A percentile compares a stretch with the other conserved stretches of the same genome.
These are phyloP conservation scores for Tokudaia muenninki DNA, from an alignment of 2,797 vertebrate species.

Conservation along the genomic window DNA sequence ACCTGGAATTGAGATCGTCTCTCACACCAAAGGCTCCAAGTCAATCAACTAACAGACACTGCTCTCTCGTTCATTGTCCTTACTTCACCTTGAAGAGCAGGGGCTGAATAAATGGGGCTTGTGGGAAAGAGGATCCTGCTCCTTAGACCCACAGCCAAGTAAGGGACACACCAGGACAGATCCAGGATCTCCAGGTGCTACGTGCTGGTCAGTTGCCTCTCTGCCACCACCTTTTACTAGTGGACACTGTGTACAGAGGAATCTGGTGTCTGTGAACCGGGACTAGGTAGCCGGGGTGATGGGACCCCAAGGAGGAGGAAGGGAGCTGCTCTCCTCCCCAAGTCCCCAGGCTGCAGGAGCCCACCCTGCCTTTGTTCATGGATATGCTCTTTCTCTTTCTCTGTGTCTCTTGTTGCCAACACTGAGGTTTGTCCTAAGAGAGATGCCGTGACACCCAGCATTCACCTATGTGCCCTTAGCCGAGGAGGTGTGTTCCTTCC, in stretches of 20 bases:
- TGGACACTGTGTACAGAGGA: background rate
- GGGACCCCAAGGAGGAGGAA: background rate
- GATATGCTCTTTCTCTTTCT: background rate
- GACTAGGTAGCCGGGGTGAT: background rate
- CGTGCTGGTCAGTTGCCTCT: background rate
- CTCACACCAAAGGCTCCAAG: background rate
- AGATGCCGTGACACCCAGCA: constrained; percentile 26
- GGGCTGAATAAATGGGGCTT: constrained; percentile 24
- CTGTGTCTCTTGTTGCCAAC: background rate
- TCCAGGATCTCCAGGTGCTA: background rate
- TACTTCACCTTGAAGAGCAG: constrained; percentile 58
- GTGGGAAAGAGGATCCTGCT: background rate
- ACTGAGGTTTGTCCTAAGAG: constrained; percentile 35
- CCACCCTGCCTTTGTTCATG: background rate
- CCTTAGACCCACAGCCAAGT: background rate
- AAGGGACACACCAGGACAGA: background rate
- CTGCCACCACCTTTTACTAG: background rate
- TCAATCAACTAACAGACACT: background rate
- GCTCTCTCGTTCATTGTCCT: background rate
- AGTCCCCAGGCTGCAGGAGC: background rate
- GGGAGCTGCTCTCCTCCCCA: background rate
- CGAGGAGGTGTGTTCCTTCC: constrained; percentile 8
- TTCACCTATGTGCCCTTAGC: background rate
- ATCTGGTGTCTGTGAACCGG: background rate
- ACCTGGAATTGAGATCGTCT: background rate